phyloP scores from a whole-genome alignment of 2,113 vertebrate species.

The Benitochromis conjunctus region DNA sequence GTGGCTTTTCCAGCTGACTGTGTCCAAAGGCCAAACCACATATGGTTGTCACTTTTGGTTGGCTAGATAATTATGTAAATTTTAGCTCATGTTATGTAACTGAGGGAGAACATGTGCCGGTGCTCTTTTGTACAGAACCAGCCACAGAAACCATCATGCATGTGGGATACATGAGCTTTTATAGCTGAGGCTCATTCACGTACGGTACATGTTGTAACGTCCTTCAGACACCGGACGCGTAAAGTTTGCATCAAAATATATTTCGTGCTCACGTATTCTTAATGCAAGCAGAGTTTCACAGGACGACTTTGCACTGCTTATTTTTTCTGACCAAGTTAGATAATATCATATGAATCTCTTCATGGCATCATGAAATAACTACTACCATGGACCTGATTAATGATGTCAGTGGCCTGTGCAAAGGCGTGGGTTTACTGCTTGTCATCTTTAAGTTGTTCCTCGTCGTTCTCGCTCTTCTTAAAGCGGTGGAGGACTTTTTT shows the following conservation, averaged over 20 bases:
- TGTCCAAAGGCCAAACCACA: background rate
- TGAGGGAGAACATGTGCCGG: background rate
- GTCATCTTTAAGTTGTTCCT: background rate
- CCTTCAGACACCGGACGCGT: background rate
- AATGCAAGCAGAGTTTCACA: background rate
- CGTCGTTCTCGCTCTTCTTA: background rate
- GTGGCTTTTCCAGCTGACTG: background rate
- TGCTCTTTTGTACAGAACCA: background rate
- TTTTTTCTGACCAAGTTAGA: background rate
- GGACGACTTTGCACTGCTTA: background rate
- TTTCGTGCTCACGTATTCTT: background rate
- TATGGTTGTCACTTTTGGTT: background rate
- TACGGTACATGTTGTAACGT: background rate
- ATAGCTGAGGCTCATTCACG: background rate
- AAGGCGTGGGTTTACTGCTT: background rate
- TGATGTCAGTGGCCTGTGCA: background rate
- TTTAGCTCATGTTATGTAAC: background rate
- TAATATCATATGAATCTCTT: too few species aligned
- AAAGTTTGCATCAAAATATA: background rate
- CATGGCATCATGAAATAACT: too few species aligned
- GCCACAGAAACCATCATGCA: background rate
- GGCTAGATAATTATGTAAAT: background rate
- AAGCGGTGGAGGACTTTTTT: background rate
- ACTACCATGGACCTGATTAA: too few species aligned
- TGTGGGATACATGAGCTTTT: background rate